phyloP scores from a whole-genome alignment of 2,797 vertebrate species.

The Characodon lateralis region DNA sequence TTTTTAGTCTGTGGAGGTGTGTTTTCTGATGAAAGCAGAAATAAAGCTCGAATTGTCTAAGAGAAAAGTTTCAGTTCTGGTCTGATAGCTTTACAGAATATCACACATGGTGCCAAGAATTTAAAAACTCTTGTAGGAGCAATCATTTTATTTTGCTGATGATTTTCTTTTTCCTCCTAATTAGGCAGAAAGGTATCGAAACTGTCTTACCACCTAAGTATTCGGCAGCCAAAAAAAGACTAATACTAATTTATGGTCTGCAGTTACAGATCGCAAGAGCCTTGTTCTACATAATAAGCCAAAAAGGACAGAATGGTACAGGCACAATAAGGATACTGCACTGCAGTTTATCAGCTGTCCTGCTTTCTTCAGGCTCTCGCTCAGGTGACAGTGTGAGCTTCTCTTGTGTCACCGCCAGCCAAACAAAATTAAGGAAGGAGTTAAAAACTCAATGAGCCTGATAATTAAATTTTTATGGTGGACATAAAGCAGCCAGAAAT shows the following conservation, averaged over 20 bases:
- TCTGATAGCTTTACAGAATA: neutral
- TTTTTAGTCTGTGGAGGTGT: neutral
- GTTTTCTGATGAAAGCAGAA: neutral
- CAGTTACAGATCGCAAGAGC: neutral
- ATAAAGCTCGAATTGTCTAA: neutral
- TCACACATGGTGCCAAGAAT: neutral
- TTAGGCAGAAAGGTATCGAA: neutral
- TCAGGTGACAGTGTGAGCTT: slow-evolving; percentile 64
- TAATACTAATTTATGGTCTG: neutral
- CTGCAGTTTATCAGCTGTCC: slow-evolving; percentile 25
- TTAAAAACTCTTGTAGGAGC: neutral
- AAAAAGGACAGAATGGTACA: slow-evolving; percentile 16
- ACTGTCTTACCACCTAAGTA: neutral
- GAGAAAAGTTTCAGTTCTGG: neutral
- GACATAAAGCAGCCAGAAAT: slow-evolving; percentile 70
- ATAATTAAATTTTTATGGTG: slow-evolving; percentile 80
- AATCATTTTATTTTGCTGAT: neutral
- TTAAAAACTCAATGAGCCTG: slow-evolving; percentile 77
- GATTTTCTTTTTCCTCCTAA: neutral
- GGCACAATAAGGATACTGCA: slow-evolving; percentile 29
- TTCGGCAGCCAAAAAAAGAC: neutral
- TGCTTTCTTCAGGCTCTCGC: slow-evolving; percentile 32
- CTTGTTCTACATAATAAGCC: neutral
- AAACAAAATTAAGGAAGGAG: slow-evolving; percentile 74
- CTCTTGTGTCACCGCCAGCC: slow-evolving; percentile 56